phyloP scores from a whole-genome alignment of 1,140 invertebrate species.

The Drosophila bifasciata region DNA sequence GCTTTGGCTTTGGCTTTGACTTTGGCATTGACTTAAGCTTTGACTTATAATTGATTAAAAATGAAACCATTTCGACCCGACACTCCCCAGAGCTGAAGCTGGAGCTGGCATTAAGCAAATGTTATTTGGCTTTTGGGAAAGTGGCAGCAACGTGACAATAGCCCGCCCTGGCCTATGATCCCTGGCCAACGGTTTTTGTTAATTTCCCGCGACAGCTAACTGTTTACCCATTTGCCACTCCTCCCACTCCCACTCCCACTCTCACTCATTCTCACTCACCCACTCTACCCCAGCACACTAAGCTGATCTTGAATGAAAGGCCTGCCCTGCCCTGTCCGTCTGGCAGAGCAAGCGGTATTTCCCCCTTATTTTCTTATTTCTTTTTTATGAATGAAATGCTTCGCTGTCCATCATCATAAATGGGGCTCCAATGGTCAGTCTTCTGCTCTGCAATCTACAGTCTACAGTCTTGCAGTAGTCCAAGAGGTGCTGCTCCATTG shows the following conservation, averaged over 20 bases:
- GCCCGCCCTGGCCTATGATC: background rate
- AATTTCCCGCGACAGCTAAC: slow-evolving; percentile 36
- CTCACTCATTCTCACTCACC: slow-evolving; percentile 14
- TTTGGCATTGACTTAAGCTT: too few species aligned
- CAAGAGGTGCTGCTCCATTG: slow-evolving; percentile 26
- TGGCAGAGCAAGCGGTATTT: background rate
- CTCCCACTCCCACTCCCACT: background rate
- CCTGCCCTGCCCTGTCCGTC: background rate
- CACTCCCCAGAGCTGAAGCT: too few species aligned
- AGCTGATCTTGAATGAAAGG: slow-evolving; percentile 42
- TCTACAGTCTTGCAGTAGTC: too few species aligned
- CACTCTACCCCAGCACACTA: slow-evolving; percentile 10
- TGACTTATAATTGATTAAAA: slow-evolving; percentile 35
- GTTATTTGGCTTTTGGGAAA: slow-evolving; percentile 34
- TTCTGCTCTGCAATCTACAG: slow-evolving; percentile 10
- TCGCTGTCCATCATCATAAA: slow-evolving; percentile 6
- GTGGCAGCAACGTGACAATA: slow-evolving; percentile 39
- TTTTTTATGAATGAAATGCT: slow-evolving; percentile 57
- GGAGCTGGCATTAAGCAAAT: too few species aligned
- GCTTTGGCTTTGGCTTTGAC: slow-evolving; percentile 23
- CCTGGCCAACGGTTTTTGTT: slow-evolving; percentile 44
- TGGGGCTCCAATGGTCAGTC: too few species aligned
- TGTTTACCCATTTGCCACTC: slow-evolving; percentile 28
- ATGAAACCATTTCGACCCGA: slow-evolving; percentile 34
- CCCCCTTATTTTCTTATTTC: background rate